Evolutionary conservation across 2,888 invertebrate species (phyloP).

Genomic region (Monoplex corrugatus): DNA sequence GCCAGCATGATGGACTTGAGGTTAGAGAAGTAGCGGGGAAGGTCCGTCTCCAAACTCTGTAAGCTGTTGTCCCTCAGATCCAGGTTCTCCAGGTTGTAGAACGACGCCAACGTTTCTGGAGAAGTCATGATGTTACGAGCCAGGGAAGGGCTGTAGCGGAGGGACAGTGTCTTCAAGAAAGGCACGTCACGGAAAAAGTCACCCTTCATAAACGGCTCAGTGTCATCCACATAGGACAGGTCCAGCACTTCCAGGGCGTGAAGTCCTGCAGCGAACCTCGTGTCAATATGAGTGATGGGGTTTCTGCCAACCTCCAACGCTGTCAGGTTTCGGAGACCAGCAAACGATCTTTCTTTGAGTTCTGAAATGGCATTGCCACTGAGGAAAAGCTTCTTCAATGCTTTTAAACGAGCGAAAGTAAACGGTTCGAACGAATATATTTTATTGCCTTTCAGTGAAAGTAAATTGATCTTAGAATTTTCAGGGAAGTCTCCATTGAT

Average conservation of each 20-base stretch:
- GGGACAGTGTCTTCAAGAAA: constrained; percentile 58
- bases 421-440: constrained; percentile 55
- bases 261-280: constrained; percentile 65
- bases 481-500: constrained; percentile 61
- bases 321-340: constrained; percentile 59
- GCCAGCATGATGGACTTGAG: constrained; percentile 84
- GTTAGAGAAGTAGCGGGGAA: constrained; percentile 52
- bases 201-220: constrained; percentile 60
- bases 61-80: constrained; percentile 66
- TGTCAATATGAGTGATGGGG: constrained; percentile 62
- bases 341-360: constrained; percentile 63
- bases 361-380: constrained; percentile 63
- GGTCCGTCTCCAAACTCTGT: constrained; percentile 57
- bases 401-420: constrained; percentile 60
- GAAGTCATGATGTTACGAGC: constrained; percentile 61
- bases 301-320: constrained; percentile 66
- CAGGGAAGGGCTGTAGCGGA: constrained; percentile 66
- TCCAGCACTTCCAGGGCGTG: constrained; percentile 60
- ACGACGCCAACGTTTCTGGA: constrained; percentile 53
- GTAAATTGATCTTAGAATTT: constrained; percentile 73
- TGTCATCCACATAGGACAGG: constrained; percentile 61
- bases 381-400: constrained; percentile 62
- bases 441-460: constrained; percentile 77
- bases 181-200: constrained; percentile 65
- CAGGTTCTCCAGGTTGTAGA: constrained; percentile 60